A percentile compares a stretch with the other conserved stretches of the same genome.
phyloP scores from a whole-genome alignment of 2,797 vertebrate species.

The Sandelia bainsii region DNA sequence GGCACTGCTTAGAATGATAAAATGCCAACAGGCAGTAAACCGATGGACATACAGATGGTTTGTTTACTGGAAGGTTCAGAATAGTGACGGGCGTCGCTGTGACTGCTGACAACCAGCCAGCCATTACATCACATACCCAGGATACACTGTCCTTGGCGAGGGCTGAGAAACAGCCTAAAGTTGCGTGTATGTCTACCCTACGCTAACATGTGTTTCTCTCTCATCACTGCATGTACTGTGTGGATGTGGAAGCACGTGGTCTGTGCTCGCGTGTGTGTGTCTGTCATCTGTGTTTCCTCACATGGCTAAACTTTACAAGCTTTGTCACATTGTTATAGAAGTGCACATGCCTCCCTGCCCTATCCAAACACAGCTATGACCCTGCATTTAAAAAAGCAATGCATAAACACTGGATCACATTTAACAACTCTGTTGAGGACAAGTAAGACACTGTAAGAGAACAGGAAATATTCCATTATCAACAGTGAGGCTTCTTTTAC shows the following conservation, averaged over 20 bases:
- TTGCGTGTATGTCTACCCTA: background rate
- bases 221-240: background rate
- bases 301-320: conserved; percentile 20
- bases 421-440: conserved; percentile 37
- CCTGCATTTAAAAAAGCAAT: conserved; percentile 25
- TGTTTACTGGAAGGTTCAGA: conserved; percentile 64
- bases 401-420: background rate
- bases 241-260: background rate
- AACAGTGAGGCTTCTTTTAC: conserved; percentile 18
- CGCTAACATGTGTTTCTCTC: background rate
- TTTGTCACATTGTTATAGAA: conserved; percentile 28
- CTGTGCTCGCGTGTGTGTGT: conserved; percentile 20
- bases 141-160: conserved; percentile 61
- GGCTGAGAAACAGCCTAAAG: conserved; percentile 22
- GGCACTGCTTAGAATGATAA: background rate
- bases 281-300: conserved; percentile 22
- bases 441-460: background rate
- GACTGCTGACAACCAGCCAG: conserved; percentile 69
- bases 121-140: conserved; percentile 71
- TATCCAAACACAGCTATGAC: conserved; percentile 18
- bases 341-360: conserved; percentile 10
- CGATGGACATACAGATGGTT: conserved; percentile 26
- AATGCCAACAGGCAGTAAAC: background rate
- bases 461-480: conserved; percentile 10
- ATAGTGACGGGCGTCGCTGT: conserved; percentile 65